phyloP scores from a whole-genome alignment of 2,888 invertebrate genomes.

The Melanchra persicariae region DNA sequence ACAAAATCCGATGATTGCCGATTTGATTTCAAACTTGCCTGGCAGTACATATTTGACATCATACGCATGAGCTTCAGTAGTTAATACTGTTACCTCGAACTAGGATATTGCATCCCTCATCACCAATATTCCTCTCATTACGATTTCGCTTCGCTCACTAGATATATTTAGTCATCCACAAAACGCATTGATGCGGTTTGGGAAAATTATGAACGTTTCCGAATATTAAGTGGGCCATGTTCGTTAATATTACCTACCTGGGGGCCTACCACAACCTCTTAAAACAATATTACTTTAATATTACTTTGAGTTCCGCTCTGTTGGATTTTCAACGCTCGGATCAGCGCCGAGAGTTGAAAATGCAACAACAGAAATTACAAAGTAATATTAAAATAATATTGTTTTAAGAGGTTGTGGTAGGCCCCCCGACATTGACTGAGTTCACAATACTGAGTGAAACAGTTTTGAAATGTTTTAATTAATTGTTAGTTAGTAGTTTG shows the following conservation, averaged over 20 bases:
- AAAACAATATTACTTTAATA: no score
- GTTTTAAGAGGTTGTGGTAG: no score
- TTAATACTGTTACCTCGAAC: background rate
- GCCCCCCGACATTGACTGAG: background rate
- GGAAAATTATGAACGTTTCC: slow-evolving; percentile 41
- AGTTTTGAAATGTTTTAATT: background rate
- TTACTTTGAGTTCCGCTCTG: no score
- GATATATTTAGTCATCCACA: slow-evolving; percentile 32
- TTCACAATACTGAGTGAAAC: background rate
- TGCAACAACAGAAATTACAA: no score
- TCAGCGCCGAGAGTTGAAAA: no score
- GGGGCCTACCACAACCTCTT: no score
- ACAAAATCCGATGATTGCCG: no score
- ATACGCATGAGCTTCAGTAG: background rate
- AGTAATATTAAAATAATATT: no score
- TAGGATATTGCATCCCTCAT: background rate
- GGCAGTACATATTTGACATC: no score
- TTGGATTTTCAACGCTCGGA: no score
- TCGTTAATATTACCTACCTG: slow-evolving; percentile 19
- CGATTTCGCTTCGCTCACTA: slow-evolving; percentile 13
- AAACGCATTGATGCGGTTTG: slow-evolving; percentile 43
- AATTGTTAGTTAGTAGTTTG: no score
- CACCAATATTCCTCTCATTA: slow-evolving; percentile 5
- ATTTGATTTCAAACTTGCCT: no score
- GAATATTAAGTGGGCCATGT: slow-evolving; percentile 23